A percentile compares a stretch with the other conserved stretches of the same genome.
Evolutionary conservation across 2,888 invertebrate genomes (phyloP).

Genomic region (Andrena flavipes): DNA sequence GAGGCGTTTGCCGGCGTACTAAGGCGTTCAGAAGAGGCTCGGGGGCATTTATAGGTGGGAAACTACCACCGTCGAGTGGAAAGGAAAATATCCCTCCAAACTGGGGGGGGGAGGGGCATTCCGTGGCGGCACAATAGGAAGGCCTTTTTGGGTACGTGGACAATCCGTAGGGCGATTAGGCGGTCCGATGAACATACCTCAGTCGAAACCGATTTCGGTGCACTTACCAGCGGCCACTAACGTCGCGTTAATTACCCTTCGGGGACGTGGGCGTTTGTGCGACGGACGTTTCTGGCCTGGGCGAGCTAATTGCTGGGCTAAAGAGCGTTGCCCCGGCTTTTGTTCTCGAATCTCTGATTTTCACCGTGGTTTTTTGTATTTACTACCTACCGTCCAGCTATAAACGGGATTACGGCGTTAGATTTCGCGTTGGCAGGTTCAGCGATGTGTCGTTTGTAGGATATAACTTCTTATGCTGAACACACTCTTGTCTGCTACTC

Average conservation of each 20-base stretch:
- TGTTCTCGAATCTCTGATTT: background rate
- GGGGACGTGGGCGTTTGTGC: conserved; percentile 27
- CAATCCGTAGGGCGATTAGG: conserved; percentile 48
- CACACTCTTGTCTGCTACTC: too few species aligned
- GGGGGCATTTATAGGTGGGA: conserved; percentile 46
- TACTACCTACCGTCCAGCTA: background rate
- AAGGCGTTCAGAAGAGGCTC: background rate
- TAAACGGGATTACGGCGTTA: too few species aligned
- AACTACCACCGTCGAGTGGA: conserved; percentile 2
- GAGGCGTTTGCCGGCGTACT: conserved; percentile 11
- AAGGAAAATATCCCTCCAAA: conserved; percentile 19
- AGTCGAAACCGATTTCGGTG: conserved; percentile 49
- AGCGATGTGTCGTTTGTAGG: too few species aligned
- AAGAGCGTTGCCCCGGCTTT: background rate
- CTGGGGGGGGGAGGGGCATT: background rate
- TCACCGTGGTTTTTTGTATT: background rate
- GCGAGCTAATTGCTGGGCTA: conserved; percentile 39
- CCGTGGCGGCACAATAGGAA: background rate
- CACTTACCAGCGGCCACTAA: conserved; percentile 48
- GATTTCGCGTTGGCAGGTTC: too few species aligned
- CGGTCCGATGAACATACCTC: conserved; percentile 31
- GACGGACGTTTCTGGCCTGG: conserved; percentile 17
- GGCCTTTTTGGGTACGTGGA: background rate
- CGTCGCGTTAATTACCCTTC: conserved; percentile 58
- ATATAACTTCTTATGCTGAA: too few species aligned